Conservation (phyloP, 2,797 vertebrate genomes). For the Semaprochilodus insignis region DNA sequence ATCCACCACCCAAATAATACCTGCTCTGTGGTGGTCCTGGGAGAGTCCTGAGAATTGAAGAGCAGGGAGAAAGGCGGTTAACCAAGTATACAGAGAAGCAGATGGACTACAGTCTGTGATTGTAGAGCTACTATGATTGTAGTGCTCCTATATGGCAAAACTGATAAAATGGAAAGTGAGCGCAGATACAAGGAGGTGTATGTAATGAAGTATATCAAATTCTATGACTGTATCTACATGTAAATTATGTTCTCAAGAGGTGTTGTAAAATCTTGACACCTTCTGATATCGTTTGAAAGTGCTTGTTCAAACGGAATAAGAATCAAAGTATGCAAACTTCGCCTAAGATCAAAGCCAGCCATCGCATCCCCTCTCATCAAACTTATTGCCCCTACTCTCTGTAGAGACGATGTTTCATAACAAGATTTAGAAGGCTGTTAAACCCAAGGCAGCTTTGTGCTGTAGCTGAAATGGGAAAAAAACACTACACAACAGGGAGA, state of each 20-base stretch:
- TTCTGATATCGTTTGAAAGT: neutral
- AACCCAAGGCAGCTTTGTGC: constrained; percentile 26
- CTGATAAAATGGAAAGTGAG: too few relatives aligned
- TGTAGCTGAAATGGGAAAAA: neutral
- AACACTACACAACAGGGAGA: constrained; percentile 5
- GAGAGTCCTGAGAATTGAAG: too few relatives aligned
- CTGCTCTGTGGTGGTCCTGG: too few relatives aligned
- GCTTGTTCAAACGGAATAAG: constrained; percentile 20
- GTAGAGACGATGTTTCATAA: constrained; percentile 26
- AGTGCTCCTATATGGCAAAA: too few relatives aligned
- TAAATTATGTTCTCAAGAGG: neutral
- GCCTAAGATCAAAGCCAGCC: constrained; percentile 20
- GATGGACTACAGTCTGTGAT: too few relatives aligned
- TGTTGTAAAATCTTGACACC: constrained; percentile 23
- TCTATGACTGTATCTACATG: neutral
- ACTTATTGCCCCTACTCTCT: constrained; percentile 4
- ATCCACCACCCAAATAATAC: too few relatives aligned
- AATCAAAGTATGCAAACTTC: constrained; percentile 13
- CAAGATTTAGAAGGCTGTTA: constrained; percentile 48
- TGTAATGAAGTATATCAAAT: neutral
- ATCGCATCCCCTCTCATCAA: constrained; percentile 14
- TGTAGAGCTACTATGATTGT: too few relatives aligned
- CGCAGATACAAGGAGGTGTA: too few relatives aligned
- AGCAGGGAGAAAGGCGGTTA: too few relatives aligned
- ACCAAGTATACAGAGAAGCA: too few relatives aligned